Evolutionary conservation across 2,888 invertebrate genomes (phyloP).

Genomic region (Noctua janthe): DNA sequence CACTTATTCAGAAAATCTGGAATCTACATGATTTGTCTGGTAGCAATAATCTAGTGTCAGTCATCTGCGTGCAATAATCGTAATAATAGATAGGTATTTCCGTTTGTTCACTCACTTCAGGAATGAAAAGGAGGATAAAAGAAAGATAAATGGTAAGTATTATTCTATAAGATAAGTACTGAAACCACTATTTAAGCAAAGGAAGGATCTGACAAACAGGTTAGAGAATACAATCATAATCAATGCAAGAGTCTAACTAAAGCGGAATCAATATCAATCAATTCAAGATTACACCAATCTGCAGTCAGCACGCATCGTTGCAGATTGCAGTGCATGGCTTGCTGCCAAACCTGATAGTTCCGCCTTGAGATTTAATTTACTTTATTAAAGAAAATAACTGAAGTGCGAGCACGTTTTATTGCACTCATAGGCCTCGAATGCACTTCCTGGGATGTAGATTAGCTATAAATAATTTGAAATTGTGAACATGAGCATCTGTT

Average conservation of each 20-base stretch:
- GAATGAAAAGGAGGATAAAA: background rate
- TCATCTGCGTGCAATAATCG: background rate
- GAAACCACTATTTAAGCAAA: background rate
- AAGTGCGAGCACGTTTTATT: constrained; percentile 24
- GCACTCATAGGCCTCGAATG: constrained; percentile 2
- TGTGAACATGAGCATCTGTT: background rate
- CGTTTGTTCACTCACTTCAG: too few relatives aligned
- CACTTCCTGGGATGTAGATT: constrained; percentile 41
- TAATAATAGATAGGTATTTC: background rate
- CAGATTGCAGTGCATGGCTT: constrained; percentile 33
- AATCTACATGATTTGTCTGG: background rate
- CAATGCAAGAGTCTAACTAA: constrained; percentile 1
- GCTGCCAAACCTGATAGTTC: constrained; percentile 61
- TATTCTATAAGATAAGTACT: background rate
- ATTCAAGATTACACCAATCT: constrained; percentile 29
- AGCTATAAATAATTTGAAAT: constrained; percentile 14
- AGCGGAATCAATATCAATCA: constrained; percentile 36
- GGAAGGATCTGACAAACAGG: background rate
- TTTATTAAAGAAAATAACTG: constrained; percentile 39
- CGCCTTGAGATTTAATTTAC: constrained; percentile 42
- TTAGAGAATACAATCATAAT: background rate
- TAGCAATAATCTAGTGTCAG: background rate
- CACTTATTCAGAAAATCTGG: background rate
- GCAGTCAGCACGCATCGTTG: constrained; percentile 13
- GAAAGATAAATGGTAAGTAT: background rate